Evolutionary conservation across 2,888 invertebrate species (phyloP).

Genomic region (Lumbricus terrestris): DNA sequence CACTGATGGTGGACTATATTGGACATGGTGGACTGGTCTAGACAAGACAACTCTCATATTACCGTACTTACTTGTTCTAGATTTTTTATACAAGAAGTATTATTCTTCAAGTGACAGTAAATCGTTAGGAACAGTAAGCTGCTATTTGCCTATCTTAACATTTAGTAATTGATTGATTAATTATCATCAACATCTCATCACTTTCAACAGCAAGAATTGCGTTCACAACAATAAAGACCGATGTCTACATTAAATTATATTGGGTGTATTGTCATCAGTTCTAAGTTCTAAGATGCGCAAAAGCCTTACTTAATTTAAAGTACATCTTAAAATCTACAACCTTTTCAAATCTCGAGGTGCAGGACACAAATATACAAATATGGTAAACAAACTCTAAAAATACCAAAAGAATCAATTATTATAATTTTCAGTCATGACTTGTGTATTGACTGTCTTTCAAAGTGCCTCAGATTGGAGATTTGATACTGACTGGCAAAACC

Average conservation of each 20-base stretch:
- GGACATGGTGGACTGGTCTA: too few relatives aligned
- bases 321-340: neutral
- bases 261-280: neutral
- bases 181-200: too few relatives aligned
- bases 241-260: neutral
- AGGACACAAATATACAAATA: slow-evolving; percentile 3
- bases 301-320: neutral
- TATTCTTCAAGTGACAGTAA: too few relatives aligned
- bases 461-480: neutral
- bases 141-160: too few relatives aligned
- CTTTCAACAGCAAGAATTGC: neutral
- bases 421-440: neutral
- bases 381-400: slow-evolving; percentile 3
- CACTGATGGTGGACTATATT: too few relatives aligned
- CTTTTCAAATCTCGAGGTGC: neutral
- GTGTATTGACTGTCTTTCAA: slow-evolving; percentile 3
- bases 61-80: too few relatives aligned
- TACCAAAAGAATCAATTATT: neutral
- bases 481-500: too few relatives aligned
- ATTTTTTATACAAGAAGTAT: too few relatives aligned
- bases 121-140: too few relatives aligned
- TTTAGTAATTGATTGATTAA: too few relatives aligned
- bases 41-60: too few relatives aligned
- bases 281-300: neutral
- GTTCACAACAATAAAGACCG: neutral